Evolutionary conservation across 1,140 invertebrate species (phyloP).

Genomic region (Chrysomallon squamiferum): DNA sequence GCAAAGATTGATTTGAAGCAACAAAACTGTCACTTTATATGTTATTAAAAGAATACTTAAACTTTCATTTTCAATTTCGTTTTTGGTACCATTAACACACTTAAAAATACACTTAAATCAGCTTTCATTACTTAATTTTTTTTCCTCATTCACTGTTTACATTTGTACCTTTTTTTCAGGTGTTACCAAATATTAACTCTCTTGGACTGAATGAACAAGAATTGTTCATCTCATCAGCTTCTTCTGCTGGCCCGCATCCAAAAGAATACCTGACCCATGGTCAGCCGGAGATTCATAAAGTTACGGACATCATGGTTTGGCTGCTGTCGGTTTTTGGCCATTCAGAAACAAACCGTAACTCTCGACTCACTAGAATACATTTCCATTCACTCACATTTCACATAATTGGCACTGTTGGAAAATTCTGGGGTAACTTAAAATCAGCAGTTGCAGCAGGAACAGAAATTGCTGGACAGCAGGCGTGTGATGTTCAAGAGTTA

Average conservation of each 20-base stretch:
- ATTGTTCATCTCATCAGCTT: conserved; percentile 59
- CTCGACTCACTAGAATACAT: conserved; percentile 63
- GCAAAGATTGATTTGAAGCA: no score
- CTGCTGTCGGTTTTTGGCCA: conserved; percentile 60
- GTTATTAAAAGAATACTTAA: no score
- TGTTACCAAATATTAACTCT: conserved; percentile 60
- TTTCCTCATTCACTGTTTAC: no score
- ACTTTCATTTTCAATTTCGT: no score
- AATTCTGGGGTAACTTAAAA: conserved; percentile 61
- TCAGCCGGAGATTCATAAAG: conserved; percentile 56
- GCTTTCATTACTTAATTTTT: no score
- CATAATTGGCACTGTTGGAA: conserved; percentile 57
- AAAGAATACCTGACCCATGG: conserved; percentile 47
- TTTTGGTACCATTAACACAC: no score
- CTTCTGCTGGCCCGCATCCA: conserved; percentile 58
- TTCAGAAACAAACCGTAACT: conserved; percentile 45
- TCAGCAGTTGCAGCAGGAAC: conserved; percentile 64
- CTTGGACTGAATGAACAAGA: conserved; percentile 66
- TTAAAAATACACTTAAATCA: no score
- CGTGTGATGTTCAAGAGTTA: conserved; percentile 58
- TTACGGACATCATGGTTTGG: conserved; percentile 65
- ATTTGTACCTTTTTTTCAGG: conserved; percentile 57
- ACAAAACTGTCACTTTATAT: no score
- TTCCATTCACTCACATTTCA: conserved; percentile 67
- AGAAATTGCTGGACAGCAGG: conserved; percentile 61